Evolutionary conservation across 2,113 vertebrate genomes (phyloP).

Genomic region (Chamaea fasciata): DNA sequence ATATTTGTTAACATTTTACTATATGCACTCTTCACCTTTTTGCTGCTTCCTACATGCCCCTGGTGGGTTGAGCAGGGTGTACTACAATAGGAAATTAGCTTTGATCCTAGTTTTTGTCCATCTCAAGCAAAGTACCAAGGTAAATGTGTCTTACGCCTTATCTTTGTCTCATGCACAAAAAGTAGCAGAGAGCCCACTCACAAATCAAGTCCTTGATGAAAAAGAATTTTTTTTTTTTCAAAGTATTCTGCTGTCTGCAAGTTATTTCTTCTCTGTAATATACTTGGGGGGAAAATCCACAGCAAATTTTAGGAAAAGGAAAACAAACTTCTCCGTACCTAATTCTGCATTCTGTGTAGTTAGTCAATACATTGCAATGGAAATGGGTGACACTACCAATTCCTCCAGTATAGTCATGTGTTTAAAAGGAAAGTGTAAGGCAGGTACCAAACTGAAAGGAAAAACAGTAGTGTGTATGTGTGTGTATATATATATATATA

Average conservation of each 20-base stretch:
- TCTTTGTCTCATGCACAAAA: neutral
- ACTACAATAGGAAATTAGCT: neutral
- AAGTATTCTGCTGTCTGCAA: neutral
- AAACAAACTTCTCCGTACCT: neutral
- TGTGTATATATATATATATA: too few species aligned
- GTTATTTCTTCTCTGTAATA: neutral
- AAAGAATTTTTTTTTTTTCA: neutral
- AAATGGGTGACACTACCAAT: neutral
- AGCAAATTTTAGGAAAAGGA: neutral
- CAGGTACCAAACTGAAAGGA: neutral
- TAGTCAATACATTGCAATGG: neutral
- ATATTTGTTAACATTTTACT: neutral
- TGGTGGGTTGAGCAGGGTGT: neutral
- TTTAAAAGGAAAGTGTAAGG: neutral
- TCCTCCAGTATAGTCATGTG: neutral
- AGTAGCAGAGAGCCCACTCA: fast-evolving
- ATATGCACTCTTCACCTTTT: neutral
- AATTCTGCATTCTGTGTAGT: neutral
- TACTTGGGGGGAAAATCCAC: fast-evolving
- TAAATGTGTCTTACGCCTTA: neutral
- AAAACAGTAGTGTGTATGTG: neutral
- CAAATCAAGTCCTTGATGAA: neutral
- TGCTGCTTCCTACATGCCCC: neutral
- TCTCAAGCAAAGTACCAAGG: neutral
- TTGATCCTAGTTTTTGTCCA: neutral